Evolutionary conservation across 2,113 vertebrate genomes (phyloP), one percentile per base, ranked within the genome.

Genomic region (Felis chaus): DNA sequence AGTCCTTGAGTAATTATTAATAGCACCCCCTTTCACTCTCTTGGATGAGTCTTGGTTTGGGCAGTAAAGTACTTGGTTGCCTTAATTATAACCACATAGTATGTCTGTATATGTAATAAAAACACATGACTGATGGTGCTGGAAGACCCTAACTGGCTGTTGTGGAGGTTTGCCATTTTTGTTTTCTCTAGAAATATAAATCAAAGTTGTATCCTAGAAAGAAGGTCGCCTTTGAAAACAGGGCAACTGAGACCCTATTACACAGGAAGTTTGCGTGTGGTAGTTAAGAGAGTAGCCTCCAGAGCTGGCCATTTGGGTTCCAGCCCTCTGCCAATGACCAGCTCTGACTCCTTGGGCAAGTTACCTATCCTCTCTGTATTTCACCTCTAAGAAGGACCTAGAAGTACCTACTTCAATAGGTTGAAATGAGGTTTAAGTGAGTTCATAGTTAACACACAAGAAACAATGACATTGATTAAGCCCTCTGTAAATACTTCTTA

Each of bases 401-500:
- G 18, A 80, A 87, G 23, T 53, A 18, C 65, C 39, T n/a, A 27
- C 9, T 27, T 82, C n/a, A 27, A 15, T 53, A 45, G n/a, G 5
- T 23, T 82, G 53, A 89, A 73, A 57, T 23, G 39, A 87, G 48
- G n/a, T 66, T 36, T 63, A 31, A 41, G 12, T 29, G 33, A 55
- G 73, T 96, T 91, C 71, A 78, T 94, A 65, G 68, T 85, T 93
- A 96, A 96, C n/a, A 11, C 27, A 6, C 23, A 4, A 31, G 65
- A 50, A 89, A 73, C 11, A 61, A 39, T 66, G 19, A 65, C 36
- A 15, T 27, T 89, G 71, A 88, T 63, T 45, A 80, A 95, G 61
- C 29, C 55, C 39, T 74, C 27, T 27, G 31, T 93, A 74, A 93
- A 95, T 89, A 85, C 94, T 96, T 93, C 66, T 74, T 74, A 9